phyloP scores from a whole-genome alignment of 2,113 vertebrate genomes.

The Mirza zaza region DNA sequence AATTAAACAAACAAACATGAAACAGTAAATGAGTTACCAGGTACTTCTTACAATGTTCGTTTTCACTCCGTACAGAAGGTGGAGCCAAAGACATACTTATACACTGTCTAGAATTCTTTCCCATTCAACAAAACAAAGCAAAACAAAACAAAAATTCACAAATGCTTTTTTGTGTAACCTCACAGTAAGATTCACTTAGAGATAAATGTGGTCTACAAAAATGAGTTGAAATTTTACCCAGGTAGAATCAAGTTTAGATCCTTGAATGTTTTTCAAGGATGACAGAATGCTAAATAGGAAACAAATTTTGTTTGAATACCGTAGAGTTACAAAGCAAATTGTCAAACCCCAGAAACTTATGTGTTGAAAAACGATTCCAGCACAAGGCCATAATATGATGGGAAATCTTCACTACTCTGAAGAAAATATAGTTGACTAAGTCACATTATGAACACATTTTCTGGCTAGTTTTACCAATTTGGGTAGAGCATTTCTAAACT shows the following conservation, averaged over 20 bases:
- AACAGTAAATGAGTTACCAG: not conserved
- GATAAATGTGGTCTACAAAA: not conserved
- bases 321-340: not conserved
- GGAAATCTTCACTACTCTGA: not conserved
- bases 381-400: not conserved
- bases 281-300: not conserved
- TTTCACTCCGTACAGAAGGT: slow-evolving; percentile 85
- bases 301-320: not conserved
- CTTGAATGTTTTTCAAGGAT: not conserved
- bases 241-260: not conserved
- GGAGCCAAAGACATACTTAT: slow-evolving; percentile 87
- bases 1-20: not conserved
- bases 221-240: not conserved
- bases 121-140: slow-evolving; percentile 8
- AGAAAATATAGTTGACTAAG: not conserved
- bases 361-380: not conserved
- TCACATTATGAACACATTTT: not conserved
- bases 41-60: slow-evolving; percentile 65
- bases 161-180: not conserved
- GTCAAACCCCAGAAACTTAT: not conserved
- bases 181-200: not conserved
- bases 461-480: not conserved
- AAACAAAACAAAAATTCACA: slow-evolving; percentile 37
- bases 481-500: not conserved
- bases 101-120: slow-evolving; percentile 44